Conservation (phyloP, 2,797 vertebrate species). For the Peromyscus attwateri region DNA sequence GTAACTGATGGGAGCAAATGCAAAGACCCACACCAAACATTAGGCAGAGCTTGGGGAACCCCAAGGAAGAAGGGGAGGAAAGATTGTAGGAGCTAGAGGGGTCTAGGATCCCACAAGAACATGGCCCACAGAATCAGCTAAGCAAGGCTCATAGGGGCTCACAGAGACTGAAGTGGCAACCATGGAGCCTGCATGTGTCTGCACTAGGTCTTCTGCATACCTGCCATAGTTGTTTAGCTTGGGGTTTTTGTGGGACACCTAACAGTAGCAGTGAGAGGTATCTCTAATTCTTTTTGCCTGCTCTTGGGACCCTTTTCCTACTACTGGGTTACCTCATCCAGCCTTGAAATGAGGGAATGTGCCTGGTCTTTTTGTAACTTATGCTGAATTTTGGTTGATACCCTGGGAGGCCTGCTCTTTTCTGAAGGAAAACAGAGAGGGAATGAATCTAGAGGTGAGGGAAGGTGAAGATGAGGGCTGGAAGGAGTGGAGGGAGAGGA, state of each 20-base stretch:
- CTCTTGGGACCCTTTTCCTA: no score
- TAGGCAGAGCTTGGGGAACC: not conserved
- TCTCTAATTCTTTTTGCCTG: no score
- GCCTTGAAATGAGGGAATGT: no score
- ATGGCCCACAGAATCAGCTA: not conserved
- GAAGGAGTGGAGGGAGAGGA: not conserved
- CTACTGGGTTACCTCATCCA: no score
- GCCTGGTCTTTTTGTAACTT: not conserved
- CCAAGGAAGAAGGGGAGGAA: not conserved
- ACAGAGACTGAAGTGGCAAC: not conserved
- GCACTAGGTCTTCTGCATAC: not conserved
- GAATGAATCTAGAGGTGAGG: not conserved
- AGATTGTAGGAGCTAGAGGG: not conserved
- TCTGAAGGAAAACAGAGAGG: not conserved
- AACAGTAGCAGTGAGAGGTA: no score
- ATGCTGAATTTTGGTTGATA: not conserved
- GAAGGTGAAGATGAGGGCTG: not conserved
- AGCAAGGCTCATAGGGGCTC: not conserved
- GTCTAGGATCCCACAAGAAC: not conserved
- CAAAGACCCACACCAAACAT: not conserved
- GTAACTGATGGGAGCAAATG: not conserved
- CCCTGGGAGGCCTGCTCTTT: not conserved
- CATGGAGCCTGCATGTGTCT: no score
- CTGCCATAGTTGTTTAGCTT: not conserved
- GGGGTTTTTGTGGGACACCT: no score